These are phyloP conservation scores for Drosophila orosa DNA, from an alignment of 1,140 invertebrate genomes.

Conservation along the genomic window DNA sequence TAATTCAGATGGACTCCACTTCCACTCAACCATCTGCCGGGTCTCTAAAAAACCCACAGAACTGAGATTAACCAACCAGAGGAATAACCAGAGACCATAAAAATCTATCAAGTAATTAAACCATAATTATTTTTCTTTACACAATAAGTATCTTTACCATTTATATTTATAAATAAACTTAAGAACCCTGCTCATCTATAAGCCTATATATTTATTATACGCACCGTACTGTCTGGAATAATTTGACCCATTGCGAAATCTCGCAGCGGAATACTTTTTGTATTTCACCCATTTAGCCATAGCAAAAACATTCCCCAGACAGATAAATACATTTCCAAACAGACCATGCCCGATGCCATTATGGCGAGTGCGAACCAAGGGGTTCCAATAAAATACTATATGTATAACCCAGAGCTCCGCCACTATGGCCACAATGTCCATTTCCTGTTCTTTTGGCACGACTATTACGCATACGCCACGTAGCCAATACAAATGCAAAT, in stretches of 20 bases:
- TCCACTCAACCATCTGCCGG: neutral
- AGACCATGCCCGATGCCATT: constrained; percentile 5
- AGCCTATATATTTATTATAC: neutral
- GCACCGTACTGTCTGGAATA: constrained; percentile 5
- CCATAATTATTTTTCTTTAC: no score
- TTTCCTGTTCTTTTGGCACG: constrained; percentile 59
- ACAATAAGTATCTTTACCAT: neutral
- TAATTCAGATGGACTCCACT: constrained; percentile 2
- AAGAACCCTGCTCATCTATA: neutral
- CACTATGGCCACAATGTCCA: constrained; percentile 16
- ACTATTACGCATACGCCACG: constrained; percentile 72
- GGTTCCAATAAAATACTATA: constrained; percentile 11
- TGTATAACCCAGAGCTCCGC: constrained; percentile 14
- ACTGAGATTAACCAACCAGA: neutral
- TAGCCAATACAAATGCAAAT: constrained; percentile 71
- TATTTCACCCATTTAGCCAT: constrained; percentile 2
- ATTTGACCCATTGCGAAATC: constrained; percentile 30
- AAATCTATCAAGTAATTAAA: neutral
- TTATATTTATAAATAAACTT: neutral
- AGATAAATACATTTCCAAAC: constrained; percentile 32
- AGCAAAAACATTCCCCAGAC: constrained; percentile 25
- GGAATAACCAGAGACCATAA: neutral
- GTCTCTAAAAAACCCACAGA: neutral
- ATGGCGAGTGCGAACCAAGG: constrained; percentile 4
- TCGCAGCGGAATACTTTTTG: neutral